Percentiles rank a stretch among this genome's conserved stretches.
Evolutionary conservation across 2,797 vertebrate species (phyloP).

Genomic region (Anguilla obscura): DNA sequence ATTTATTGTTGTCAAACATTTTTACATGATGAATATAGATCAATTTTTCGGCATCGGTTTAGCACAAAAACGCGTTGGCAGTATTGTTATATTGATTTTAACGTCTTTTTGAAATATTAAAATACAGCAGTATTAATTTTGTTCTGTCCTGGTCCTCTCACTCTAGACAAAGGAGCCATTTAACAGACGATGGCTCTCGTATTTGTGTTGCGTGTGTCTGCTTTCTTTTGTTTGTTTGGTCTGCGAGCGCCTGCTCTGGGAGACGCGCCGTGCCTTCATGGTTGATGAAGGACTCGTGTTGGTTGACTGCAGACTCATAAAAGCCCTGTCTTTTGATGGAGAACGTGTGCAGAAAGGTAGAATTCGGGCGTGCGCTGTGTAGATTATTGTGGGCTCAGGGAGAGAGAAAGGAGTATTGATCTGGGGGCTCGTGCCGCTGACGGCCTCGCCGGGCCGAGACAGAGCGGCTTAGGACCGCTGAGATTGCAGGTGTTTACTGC

Average conservation of each 20-base stretch:
- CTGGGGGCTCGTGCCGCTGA: slow-evolving; percentile 77
- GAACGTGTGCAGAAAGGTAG: slow-evolving; percentile 88
- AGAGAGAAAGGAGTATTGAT: slow-evolving; percentile 94
- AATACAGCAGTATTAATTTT: background rate
- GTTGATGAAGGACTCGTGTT: background rate
- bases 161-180: background rate
- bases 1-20: background rate
- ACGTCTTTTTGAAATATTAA: background rate
- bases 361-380: slow-evolving; percentile 98
- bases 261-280: background rate
- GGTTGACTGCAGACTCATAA: slow-evolving; percentile 44
- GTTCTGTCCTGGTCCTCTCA: background rate
- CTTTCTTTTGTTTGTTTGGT: slow-evolving; percentile 19
- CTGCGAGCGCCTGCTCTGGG: background rate
- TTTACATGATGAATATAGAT: background rate
- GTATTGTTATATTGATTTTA: background rate
- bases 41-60: background rate
- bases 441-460: slow-evolving; percentile 39
- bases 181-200: background rate
- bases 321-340: slow-evolving; percentile 75
- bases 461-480: background rate
- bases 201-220: background rate
- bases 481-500: slow-evolving; percentile 20
- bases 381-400: slow-evolving; percentile 82
- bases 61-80: background rate